Evolutionary conservation across 2,797 vertebrate species (phyloP), one percentile per base, ranked within the genome.

Genomic region (Squalus acanthias): DNA sequence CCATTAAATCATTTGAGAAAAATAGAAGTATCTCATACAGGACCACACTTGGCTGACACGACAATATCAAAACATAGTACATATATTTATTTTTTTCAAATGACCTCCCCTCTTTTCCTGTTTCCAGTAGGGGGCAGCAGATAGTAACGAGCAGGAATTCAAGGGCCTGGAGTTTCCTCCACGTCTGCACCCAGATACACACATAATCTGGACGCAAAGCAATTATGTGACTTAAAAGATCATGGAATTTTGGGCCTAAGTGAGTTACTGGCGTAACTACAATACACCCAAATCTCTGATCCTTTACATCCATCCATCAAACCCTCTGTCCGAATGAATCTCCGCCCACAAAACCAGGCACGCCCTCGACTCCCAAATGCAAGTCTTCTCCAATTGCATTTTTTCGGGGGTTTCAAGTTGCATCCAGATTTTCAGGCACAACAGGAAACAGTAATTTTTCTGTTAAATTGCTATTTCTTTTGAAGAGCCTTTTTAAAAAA

Each of bases 1-100:
- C 95, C 26, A 74, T 57, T 95, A 74, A 95, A 95, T 57, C 50
- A 17, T 50, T 72, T 29, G 53, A 57, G 50, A 95, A 95, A 95
- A 76, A 72, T 33, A 74, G 46, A 74, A 95, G 46, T 13, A 74
- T 57, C 24, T 29, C 3, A 33, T 26, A 39, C n/a, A 69, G 12
- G 1, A n/a, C 13, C 15, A 65, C 15, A 72, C 70, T 72, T 72
- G 70, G 26, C 6, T 29, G 26, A 72, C 70, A 72, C 9, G 60
- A 26, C 9, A 12, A 74, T 74, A 74, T 10, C 29, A 12, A 74
- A 74, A 33, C 8, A 74, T 17, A 70, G 72, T 33, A 74, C 53
- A 57, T 57, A 7, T 29, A 29, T 24, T 9, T 33, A 9, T 1
- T 33, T 33, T 10, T 29, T 29, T 17, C 12, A 67, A 67, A 67